Evolutionary conservation across 2,797 vertebrate species (phyloP), one percentile per base, ranked within the genome.

Genomic region (Lepus oiostolus): DNA sequence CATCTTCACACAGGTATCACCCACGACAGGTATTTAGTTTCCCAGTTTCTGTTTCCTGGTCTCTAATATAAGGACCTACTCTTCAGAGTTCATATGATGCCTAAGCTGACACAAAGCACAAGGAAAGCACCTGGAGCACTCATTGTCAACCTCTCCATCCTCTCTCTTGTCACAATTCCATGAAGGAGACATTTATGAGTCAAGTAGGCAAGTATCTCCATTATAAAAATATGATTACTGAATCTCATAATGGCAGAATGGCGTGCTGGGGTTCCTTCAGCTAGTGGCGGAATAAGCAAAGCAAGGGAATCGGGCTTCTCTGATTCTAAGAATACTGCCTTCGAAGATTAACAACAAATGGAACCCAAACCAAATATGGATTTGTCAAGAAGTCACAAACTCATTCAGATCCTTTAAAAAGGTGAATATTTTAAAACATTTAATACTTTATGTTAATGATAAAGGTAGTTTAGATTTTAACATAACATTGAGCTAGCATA

Each of bases 301-400:
- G 28, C 4, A 38, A 7, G 82, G 28, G 93, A 74, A 32, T 54
- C 58, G 80, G 67, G 5, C 16, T 71, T 88, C 38, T 68, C 1
- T 70, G 54, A 76, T 35, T 87, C 14, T 65, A 75, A 84, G 3
- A 7, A 26, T 77, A 82, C 88, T 67, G 11, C 5, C 71, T 95
- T 87, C 83, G 83, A 88, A 90, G n/a, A 50, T n/a, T 65, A 47
- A 88, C 50, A 90, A 50, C 50, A 90, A 82, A 81, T 21, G n/a
- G 22, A 89, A 65, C 24, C 63, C 63, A 88, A 88, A 68, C 11
- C 35, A 89, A 76, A 80, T 65, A 82, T 6, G 42, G 72, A 63
- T 22, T 87, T 75, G 83, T 79, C 52, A 68, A 13, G 19, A 91
- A 54, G 8, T 6, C 28, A 71, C 63, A 86, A 88, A 62, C 63